Evolutionary conservation across 2,888 invertebrate genomes (phyloP), one percentile per base, ranked within the genome.

Genomic region (Apodemia mormo): DNA sequence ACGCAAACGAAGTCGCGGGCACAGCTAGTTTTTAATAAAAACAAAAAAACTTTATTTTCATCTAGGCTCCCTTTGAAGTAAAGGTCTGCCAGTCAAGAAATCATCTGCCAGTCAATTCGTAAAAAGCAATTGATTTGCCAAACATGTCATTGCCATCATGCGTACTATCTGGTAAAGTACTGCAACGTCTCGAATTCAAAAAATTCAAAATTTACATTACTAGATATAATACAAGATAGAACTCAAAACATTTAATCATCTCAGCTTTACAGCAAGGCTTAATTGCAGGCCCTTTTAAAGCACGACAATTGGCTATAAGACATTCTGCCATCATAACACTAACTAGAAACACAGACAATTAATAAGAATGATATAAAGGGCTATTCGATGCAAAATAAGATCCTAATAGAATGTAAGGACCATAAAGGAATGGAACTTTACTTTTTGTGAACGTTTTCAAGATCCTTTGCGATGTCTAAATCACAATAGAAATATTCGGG

Each of bases 301-400:
- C 30, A 61, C 8, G 10, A 61, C 61, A 61, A 61, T 61, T 61
- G 61, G 61, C 61, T 30, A 61, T 61, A 33, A 61, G 33, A 61
- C 61, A 30, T 61, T 14, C 30, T 61, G 61, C 61, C 61, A 30
- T 61, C 61, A 33, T 61, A 61, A 33, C 33, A 61, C 12, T 61
- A 33, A 33, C 61, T 61, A 61, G 33, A 33, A 61, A 30, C 61
- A 61, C 61, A 61, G 61, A 33, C 2, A 14, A 33, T 61, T 61
- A 61, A 61, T 61, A 61, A 61, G 14, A 30, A 61, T 33, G 61
- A 61, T 33, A 61, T 61, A 61, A 61, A 61, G 30, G 30, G 12
- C 30, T 14, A 61, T 61, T 61, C 61, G 30, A 61, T 61, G 61
- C 61, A 61, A 61, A 61, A 14, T 61, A 61, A 30, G 29, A 14